These are phyloP conservation scores for Phrynocephalus vlangalii DNA, from an alignment of 2,797 vertebrate genomes.

Conservation along the genomic window DNA sequence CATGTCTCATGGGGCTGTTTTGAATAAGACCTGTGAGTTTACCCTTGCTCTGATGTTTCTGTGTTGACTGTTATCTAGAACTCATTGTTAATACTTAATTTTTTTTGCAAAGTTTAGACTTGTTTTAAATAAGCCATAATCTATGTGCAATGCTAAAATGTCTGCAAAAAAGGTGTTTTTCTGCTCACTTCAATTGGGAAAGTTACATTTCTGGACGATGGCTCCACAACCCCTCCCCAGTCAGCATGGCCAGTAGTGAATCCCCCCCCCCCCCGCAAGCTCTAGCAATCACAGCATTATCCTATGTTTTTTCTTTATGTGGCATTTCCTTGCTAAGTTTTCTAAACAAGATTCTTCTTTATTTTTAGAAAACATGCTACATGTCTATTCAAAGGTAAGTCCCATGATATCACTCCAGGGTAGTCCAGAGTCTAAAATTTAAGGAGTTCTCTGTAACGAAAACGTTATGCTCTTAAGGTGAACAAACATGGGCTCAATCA, in stretches of 20 bases:
- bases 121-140: not conserved
- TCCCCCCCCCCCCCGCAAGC: no score
- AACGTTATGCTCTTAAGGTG: not conserved
- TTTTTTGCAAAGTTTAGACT: not conserved
- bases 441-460: not conserved
- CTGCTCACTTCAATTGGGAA: not conserved
- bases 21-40: no score
- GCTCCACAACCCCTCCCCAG: no score
- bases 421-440: not conserved
- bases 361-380: no score
- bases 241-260: no score
- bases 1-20: no score
- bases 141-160: not conserved
- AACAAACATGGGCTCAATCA: not conserved
- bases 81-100: not conserved
- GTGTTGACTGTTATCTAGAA: no score
- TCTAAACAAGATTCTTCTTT: not conserved
- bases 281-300: not conserved
- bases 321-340: not conserved
- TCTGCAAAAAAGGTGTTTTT: not conserved
- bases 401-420: no score
- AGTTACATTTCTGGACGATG: no score
- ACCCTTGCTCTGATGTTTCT: no score
- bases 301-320: not conserved
- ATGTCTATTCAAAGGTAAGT: no score